Base-by-base conservation (phyloP, 2,888 invertebrate genomes). In the Orchesella flavescens region DNA sequence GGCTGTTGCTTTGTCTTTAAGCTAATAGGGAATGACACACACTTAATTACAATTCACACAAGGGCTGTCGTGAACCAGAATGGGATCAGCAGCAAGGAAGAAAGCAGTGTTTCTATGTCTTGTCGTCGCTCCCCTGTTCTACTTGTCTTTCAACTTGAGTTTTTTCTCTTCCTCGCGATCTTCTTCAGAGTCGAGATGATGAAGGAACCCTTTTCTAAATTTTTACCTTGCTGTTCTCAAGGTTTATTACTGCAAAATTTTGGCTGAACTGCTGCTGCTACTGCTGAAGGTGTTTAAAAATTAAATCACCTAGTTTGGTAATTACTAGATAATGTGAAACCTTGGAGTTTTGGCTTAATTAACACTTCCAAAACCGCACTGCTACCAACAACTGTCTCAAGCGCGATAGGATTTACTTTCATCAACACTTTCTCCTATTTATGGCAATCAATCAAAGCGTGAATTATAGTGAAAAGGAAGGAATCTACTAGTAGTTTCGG, bases 21-120 rank as follows among this genome's bases (percentile, higher is more conserved):
- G 74, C 80, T 82, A 82, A 82, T 82, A 71, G 74, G 71, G 61
- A 74, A 82, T 82, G 81, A 82, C 81, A 82, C 69, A 71, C 81
- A 74, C 75, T 82, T 82, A 82, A 82, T 82, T 82, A 82, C 69
- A 75, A 71, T 82, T 75, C 75, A 75, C 81, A 82, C 63, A 77
- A 59, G 69, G 55, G 71, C 65, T 72, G 71, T 72, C 72, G 65
- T n/a, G 5, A 49, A 53, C 61, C 55, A 61, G 72, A 72, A 72
- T 79, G 71, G 57, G 57, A 72, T 72, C 65, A 79, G 69, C 71
- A 61, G 34, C 34, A 34, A 4, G 34, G 34, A 34, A 34, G 34
- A 4, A 34, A 34, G 34, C 34, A 34, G 46, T 19, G 59, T 61
- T 77, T 77, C 69, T 63, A 71, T 15, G 10, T 61, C 23, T 24